Percentiles rank a stretch among this genome's conserved stretches.
These are phyloP conservation scores for Apus apus DNA, from an alignment of 2,113 vertebrate species.

Conservation along the genomic window DNA sequence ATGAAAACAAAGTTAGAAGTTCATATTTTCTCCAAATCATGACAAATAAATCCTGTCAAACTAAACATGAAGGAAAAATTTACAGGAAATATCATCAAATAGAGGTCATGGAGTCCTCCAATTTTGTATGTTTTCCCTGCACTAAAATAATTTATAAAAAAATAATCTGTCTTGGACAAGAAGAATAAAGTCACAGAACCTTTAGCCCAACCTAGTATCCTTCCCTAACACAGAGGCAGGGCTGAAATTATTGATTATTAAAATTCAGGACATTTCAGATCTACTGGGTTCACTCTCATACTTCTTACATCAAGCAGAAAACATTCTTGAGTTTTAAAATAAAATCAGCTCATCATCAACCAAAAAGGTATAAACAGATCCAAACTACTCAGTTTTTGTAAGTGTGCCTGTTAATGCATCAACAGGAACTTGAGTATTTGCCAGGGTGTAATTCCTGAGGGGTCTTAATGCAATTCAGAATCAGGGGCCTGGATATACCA, in stretches of 20 bases:
- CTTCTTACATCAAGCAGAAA: not conserved
- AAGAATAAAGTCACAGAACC: not conserved
- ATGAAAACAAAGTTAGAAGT: not conserved
- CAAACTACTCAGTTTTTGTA: not conserved
- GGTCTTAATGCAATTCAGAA: constrained; percentile 2
- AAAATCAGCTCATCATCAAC: constrained; percentile 27
- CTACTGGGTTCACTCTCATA: not conserved
- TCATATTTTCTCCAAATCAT: not conserved
- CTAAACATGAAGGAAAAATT: not conserved
- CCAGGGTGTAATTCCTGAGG: constrained; percentile 2
- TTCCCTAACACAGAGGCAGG: not conserved
- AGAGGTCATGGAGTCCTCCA: not conserved
- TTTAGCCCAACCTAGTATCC: not conserved
- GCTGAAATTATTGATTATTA: not conserved
- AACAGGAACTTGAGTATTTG: not conserved
- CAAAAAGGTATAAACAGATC: constrained; percentile 1
- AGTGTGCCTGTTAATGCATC: not conserved
- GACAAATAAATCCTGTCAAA: not conserved
- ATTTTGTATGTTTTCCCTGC: not conserved
- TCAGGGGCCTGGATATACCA: not conserved
- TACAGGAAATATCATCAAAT: not conserved
- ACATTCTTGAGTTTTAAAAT: constrained; percentile 5
- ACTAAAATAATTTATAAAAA: not conserved
- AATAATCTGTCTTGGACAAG: not conserved
- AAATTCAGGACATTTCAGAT: constrained; percentile 17